These are phyloP conservation scores for Perdita meconis DNA, from an alignment of 2,888 invertebrate genomes.

Conservation along the genomic window DNA sequence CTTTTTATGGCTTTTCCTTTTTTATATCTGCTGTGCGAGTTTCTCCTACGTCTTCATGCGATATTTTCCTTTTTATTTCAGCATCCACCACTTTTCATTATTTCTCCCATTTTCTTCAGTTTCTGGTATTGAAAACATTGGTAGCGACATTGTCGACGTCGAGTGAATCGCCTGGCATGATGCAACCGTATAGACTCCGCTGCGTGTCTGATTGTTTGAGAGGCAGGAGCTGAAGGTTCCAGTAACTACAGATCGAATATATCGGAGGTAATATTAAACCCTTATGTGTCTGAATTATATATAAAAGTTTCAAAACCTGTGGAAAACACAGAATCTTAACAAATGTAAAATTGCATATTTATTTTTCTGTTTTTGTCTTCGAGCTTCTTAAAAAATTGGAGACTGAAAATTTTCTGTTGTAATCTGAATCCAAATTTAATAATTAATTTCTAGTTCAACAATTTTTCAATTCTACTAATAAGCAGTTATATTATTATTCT, in stretches of 20 bases:
- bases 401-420: no score
- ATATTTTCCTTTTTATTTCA: background rate
- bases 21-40: no score
- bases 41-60: no score
- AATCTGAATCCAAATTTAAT: no score
- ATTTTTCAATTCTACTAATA: no score
- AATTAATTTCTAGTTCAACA: no score
- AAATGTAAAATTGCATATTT: no score
- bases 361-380: no score
- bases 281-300: background rate
- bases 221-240: constrained; percentile 13
- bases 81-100: background rate
- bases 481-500: no score
- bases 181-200: constrained; percentile 46
- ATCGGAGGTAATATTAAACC: background rate
- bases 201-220: constrained; percentile 49
- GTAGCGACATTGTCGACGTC: constrained; percentile 19
- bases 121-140: background rate
- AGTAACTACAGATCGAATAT: background rate
- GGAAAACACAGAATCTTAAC: background rate
- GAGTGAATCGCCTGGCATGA: constrained; percentile 36
- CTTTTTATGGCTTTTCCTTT: no score
- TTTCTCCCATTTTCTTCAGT: constrained; percentile 10
- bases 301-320: background rate
- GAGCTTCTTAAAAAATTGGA: no score